phyloP scores from a whole-genome alignment of 2,888 invertebrate species.

The Antheraea yamamai region DNA sequence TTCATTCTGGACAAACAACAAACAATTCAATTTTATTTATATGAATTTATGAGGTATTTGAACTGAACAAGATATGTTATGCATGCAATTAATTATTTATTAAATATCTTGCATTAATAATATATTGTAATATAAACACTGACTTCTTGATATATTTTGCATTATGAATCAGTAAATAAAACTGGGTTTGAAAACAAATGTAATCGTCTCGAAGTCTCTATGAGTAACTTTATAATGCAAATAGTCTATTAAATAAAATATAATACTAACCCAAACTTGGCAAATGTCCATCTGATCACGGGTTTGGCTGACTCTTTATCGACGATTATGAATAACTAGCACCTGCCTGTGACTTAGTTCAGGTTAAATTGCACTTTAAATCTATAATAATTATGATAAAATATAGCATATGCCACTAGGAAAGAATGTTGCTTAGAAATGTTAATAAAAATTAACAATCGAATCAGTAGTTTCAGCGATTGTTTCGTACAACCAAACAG shows the following conservation, averaged over 20 bases:
- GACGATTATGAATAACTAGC: conserved; percentile 5
- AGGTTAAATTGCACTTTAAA: too few relatives aligned
- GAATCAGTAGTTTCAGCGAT: too few relatives aligned
- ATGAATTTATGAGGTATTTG: too few relatives aligned
- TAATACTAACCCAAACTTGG: conserved; percentile 12
- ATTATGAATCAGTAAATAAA: neutral
- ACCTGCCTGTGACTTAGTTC: too few relatives aligned
- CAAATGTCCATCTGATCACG: conserved; percentile 17
- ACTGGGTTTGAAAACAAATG: neutral
- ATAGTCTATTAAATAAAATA: neutral
- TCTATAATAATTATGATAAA: too few relatives aligned
- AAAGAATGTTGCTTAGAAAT: too few relatives aligned
- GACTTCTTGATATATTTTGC: neutral
- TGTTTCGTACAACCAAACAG: too few relatives aligned
- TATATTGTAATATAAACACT: neutral
- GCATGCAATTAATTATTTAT: neutral
- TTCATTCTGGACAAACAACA: too few relatives aligned
- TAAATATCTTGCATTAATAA: neutral
- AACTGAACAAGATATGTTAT: neutral
- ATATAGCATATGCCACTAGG: too few relatives aligned
- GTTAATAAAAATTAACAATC: too few relatives aligned
- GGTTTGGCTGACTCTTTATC: neutral
- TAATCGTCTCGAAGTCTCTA: neutral
- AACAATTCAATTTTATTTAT: too few relatives aligned
- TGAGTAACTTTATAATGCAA: neutral